Base-by-base conservation (phyloP, 2,888 invertebrate genomes). In the Amphipoea lucens region DNA sequence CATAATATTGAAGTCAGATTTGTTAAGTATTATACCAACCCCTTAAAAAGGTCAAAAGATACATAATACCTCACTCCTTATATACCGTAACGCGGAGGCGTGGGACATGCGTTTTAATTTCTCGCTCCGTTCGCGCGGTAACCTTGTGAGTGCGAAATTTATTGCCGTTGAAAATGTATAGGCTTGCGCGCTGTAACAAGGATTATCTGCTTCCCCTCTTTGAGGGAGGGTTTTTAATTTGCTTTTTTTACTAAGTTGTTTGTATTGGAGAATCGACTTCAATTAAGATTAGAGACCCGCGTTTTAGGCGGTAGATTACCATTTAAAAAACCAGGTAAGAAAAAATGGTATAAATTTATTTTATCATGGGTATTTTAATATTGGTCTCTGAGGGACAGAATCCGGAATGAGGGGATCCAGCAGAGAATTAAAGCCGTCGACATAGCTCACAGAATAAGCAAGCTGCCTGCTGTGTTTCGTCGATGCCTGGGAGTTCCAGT, bases 81-180 rank as follows among this genome's bases (percentile, higher is more conserved):
- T 14, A 57, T 3, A 36, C 36, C 36, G 36, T 48, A 36, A 7
- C 36, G 54, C 62, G n/a, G 36, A 51, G 54, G 74, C 76, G 69
- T 60, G 6, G 60, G 60, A 40, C 71, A 73, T 65, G 82, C 70
- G 78, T 80, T 84, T 89, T 88, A 89, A 89, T 89, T 89, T 89
- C 81, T 70, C 89, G 90, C 90, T 88, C 60, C 88, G 62, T 81
- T 86, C 86, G 70, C 78, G 80, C 87, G 81, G 69, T 79, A 86
- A 81, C 70, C 83, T 82, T 73, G 74, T 82, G 84, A 79, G 79
- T 40, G 70, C 63, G 78, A 84, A 77, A 84, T 86, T 87, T 89
- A 84, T 86, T 78, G 80, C 45, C 77, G 81, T 73, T 82, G 76
- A 81, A 78, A 87, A 86, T 87, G 76, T 77, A 77, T 66, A 70